phyloP scores from a whole-genome alignment of 2,113 vertebrate species.

The Campylorhamphus procurvoides region DNA sequence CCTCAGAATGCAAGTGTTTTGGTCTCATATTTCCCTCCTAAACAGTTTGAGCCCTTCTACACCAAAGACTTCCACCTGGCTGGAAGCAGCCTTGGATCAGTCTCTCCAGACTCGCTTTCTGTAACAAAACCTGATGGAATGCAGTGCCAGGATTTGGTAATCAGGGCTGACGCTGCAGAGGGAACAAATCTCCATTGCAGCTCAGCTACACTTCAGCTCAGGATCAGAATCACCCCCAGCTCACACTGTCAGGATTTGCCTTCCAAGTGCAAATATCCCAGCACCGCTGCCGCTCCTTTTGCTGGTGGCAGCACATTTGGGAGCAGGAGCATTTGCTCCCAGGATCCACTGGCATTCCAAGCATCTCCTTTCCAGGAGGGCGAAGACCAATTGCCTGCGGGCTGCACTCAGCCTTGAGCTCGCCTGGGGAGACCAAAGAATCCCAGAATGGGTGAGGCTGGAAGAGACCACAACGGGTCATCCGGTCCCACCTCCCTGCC shows the following conservation, averaged over 20 bases:
- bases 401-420: background rate
- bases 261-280: background rate
- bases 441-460: background rate
- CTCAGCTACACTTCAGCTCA: background rate
- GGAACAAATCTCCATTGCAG: background rate
- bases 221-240: background rate
- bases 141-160: background rate
- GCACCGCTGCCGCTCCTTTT: accelerated
- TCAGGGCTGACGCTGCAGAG: background rate
- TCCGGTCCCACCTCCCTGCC: background rate
- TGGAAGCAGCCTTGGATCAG: background rate
- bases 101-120: background rate
- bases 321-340: background rate
- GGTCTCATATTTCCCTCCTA: background rate
- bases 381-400: background rate
- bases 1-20: accelerated
- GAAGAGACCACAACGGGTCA: background rate
- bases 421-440: background rate
- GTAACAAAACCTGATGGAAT: background rate
- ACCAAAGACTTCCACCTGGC: accelerated
- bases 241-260: background rate
- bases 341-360: background rate
- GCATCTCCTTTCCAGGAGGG: background rate
- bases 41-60: background rate
- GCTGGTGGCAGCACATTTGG: background rate